These are phyloP conservation scores for Strongylocentrotus purpuratus DNA, from an alignment of 35 echinoderm and acorn worm genomes.

Conservation along the genomic window DNA sequence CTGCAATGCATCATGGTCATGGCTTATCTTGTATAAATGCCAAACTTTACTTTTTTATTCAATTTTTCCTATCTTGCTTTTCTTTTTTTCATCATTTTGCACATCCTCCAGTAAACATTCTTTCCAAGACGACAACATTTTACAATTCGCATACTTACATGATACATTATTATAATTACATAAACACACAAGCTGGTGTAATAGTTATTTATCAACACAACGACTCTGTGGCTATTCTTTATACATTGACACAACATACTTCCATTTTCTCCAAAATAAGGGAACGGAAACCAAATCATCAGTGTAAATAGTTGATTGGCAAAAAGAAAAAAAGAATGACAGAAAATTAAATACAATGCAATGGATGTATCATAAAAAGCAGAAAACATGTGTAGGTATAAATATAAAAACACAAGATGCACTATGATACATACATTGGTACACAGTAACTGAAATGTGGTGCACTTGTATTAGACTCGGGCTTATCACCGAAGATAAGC, in stretches of 20 bases:
- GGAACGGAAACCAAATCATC: neutral
- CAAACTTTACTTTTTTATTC: neutral
- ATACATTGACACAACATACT: neutral
- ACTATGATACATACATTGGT: neutral
- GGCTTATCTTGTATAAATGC: neutral
- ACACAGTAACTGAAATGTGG: neutral
- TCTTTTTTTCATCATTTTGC: neutral
- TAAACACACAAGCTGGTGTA: neutral
- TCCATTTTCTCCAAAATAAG: neutral
- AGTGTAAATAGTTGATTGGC: neutral
- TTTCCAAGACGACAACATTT: neutral
- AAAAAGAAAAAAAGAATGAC: neutral
- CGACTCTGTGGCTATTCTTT: neutral
- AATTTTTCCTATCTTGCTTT: neutral
- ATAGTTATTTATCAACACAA: neutral
- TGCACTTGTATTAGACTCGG: neutral
- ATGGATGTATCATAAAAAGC: neutral
- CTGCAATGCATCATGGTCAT: neutral
- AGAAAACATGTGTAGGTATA: neutral
- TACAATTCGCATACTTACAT: neutral
- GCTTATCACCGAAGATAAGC: neutral
- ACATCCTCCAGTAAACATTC: neutral
- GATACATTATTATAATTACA: slow-evolving; percentile 13
- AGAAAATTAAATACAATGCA: neutral
- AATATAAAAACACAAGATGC: neutral